Conservation (phyloP, 2,797 vertebrate genomes). For the Geotrypetes seraphini region DNA sequence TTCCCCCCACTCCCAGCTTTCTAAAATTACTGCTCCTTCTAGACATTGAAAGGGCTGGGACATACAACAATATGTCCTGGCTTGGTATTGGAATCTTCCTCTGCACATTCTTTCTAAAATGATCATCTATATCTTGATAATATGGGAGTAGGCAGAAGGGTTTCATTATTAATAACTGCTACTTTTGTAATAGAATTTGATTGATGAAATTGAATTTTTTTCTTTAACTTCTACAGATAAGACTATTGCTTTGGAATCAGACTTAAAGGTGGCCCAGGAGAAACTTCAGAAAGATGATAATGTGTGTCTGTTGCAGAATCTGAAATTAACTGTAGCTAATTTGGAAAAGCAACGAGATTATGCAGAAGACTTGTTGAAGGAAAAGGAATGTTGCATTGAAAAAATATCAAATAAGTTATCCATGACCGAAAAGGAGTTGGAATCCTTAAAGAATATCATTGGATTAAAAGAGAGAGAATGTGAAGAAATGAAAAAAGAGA, state of each 20-base stretch:
- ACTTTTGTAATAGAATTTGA: no score
- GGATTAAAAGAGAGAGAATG: conserved; percentile 52
- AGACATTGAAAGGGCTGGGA: no score
- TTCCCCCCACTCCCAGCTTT: no score
- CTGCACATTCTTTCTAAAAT: no score
- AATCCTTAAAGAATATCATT: conserved; percentile 48
- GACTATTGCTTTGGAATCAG: conserved; percentile 50
- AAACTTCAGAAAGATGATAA: conserved; percentile 63
- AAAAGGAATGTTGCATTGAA: conserved; percentile 60
- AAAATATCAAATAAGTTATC: conserved; percentile 49
- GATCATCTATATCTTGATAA: no score
- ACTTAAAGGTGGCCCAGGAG: conserved; percentile 61
- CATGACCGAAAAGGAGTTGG: conserved; percentile 50
- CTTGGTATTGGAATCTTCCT: no score
- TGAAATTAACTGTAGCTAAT: conserved; percentile 59
- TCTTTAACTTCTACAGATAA: conserved; percentile 51
- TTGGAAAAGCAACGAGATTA: conserved; percentile 61
- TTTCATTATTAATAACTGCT: no score
- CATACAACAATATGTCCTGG: no score
- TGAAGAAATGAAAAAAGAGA: conserved; percentile 53
- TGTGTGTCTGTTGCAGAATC: conserved; percentile 47
- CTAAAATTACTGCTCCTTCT: no score
- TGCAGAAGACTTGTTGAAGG: conserved; percentile 59
- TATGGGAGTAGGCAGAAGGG: no score
- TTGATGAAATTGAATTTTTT: background rate